Base-by-base conservation (phyloP, 1,140 invertebrate species). In the Bursaphelenchus mucronatus region DNA sequence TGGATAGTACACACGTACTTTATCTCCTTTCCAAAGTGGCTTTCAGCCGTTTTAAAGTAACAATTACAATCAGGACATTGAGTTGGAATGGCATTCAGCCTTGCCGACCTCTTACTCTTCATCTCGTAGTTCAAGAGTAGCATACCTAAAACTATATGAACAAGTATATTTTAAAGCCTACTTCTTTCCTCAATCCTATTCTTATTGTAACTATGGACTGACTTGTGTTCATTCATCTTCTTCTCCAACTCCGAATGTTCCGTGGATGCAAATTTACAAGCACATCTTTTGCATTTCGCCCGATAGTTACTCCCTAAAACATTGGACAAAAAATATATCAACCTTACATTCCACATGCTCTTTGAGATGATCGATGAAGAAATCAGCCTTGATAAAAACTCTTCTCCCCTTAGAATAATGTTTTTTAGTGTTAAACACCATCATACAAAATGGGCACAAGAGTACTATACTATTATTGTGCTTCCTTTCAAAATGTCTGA, bases 391-490 rank as follows among this genome's bases (percentile, higher is more conserved):
- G 21, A 40, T 44, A 8, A 44, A 15, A 3, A 44, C 45, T 11
- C 45, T 59, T 3, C 13, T 50, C 21, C 57, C 40, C 40, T 50
- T 45, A 15, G 13, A n/a, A n/a, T 39, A 59, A 39, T 39, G 44
- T 7, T 11, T 39, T 50, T 59, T 59, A 17, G 30, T 19, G 17
- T n/a, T 13, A 44, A 59, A 59, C 45, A 11, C 21, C 19, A 40
- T 11, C 57, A 59, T 30, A 50, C 57, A 59, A 39, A 41, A 59
- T 2, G 57, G 57, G 40, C 57, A 59, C 13, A 59, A 40, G 13
- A 59, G 57, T 19, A 43, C 11, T 45, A 19, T 3, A 39, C 41
- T 59, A 11, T 39, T 44, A 50, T 59, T 39, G 57, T 59, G 57
- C 11, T 15, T n/a, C 40, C 30, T 13, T 50, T 59, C 57, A 39